Evolutionary conservation across 2,113 vertebrate species (phyloP).

Genomic region (Mustela lutreola): DNA sequence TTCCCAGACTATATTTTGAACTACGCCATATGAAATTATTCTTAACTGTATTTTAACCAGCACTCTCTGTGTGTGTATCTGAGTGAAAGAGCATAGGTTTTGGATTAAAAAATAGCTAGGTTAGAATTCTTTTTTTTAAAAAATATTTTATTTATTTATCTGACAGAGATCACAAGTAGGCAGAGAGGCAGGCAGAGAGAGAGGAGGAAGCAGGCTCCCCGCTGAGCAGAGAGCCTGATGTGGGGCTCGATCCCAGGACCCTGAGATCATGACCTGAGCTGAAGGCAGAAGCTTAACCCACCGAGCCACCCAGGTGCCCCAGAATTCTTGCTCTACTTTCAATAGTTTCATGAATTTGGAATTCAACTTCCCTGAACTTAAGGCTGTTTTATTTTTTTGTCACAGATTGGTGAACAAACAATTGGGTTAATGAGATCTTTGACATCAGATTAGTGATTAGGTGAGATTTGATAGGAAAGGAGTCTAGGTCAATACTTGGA

Average conservation of each 20-base stretch:
- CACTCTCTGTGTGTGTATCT: background rate
- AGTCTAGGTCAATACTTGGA: background rate
- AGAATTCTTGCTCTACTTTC: conserved; percentile 4
- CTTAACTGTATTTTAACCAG: background rate
- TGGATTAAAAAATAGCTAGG: background rate
- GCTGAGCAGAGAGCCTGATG: too few species aligned
- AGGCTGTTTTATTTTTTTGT: background rate
- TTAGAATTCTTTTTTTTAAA: background rate
- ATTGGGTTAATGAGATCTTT: background rate
- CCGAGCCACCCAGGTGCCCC: too few species aligned
- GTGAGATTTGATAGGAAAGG: background rate
- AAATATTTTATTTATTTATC: too few species aligned
- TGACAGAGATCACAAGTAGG: too few species aligned
- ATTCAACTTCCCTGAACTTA: background rate
- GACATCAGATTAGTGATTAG: background rate
- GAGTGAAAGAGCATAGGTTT: background rate
- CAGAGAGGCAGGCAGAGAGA: too few species aligned
- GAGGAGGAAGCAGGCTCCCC: too few species aligned
- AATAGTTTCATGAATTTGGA: background rate
- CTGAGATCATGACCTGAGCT: too few species aligned
- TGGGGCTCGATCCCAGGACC: too few species aligned
- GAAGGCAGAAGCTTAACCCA: too few species aligned
- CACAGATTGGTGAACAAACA: background rate
- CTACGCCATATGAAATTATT: background rate
- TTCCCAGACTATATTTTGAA: background rate